Conservation (phyloP, 2,888 invertebrate species). For the Brenthis hecate region DNA sequence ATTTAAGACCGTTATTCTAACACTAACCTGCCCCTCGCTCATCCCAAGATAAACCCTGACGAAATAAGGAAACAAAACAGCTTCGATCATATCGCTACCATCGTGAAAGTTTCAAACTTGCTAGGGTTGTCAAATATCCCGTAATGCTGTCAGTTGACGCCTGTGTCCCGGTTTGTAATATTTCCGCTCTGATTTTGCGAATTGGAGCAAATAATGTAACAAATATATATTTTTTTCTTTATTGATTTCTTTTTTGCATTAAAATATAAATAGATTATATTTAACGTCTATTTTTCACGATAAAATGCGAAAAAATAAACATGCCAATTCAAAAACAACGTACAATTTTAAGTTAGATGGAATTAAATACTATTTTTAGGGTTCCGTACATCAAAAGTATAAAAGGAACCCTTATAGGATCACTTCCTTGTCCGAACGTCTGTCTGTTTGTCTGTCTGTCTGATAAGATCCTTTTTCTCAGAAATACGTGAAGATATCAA, state of each 20-base stretch:
- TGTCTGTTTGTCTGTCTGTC: too few relatives aligned
- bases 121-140: constrained; percentile 17
- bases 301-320: too few relatives aligned
- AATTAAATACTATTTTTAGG: too few relatives aligned
- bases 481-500: too few relatives aligned
- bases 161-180: not conserved
- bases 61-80: constrained; percentile 68
- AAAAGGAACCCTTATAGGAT: too few relatives aligned
- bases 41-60: constrained; percentile 48
- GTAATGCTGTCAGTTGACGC: constrained; percentile 8
- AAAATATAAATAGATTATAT: too few relatives aligned
- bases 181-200: constrained; percentile 18
- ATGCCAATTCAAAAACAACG: too few relatives aligned
- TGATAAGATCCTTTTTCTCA: too few relatives aligned
- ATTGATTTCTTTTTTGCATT: constrained; percentile 1
- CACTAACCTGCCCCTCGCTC: constrained; percentile 50
- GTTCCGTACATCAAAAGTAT: too few relatives aligned
- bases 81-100: constrained; percentile 60
- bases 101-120: constrained; percentile 45
- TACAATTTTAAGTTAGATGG: too few relatives aligned
- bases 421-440: too few relatives aligned
- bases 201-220: constrained; percentile 1
- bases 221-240: not conserved
- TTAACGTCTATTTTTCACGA: too few relatives aligned
- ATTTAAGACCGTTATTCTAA: constrained; percentile 39